A percentile compares a stretch with the other conserved stretches of the same genome.
Conservation (phyloP, 30 jellyfish, hydroid and myxozoan species). For the Hydra vulgaris region DNA sequence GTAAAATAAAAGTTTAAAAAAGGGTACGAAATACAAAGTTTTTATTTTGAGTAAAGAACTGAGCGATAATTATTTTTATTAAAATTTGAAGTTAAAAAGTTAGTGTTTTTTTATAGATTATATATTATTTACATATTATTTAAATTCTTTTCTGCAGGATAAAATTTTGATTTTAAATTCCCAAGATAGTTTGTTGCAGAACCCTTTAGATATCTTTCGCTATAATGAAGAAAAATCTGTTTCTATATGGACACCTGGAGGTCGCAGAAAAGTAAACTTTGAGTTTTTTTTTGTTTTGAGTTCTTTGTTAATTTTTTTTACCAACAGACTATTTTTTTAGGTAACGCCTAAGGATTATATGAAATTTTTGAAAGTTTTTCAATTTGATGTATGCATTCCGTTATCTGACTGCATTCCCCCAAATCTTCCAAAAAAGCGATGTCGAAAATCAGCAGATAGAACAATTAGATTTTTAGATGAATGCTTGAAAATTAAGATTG, state of each 20-base stretch:
- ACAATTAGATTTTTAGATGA: constrained; percentile 57
- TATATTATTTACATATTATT: no score
- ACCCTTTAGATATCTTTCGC: constrained; percentile 29
- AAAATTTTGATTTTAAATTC: constrained; percentile 11
- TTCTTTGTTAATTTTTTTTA: neutral
- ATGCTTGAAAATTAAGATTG: constrained; percentile 41
- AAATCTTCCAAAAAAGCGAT: constrained; percentile 42
- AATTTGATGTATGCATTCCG: constrained; percentile 37
- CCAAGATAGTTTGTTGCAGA: constrained; percentile 12
- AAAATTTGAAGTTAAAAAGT: no score
- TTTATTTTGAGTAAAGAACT: no score
- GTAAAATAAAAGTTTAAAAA: no score
- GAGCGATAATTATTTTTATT: no score
- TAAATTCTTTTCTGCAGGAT: no score
- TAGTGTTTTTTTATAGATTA: no score
- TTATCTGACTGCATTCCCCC: constrained; percentile 56
- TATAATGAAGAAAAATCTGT: constrained; percentile 66
- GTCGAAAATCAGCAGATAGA: constrained; percentile 69
- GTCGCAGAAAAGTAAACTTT: constrained; percentile 49
- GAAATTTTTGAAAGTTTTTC: constrained; percentile 37
- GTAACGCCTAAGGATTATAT: constrained; percentile 66
- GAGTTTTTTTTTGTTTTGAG: neutral
- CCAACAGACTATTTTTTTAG: constrained; percentile 21
- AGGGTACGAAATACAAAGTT: no score
- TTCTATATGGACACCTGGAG: constrained; percentile 88